Conservation (phyloP, 2,797 vertebrate species). For the Acanthurus tractus region DNA sequence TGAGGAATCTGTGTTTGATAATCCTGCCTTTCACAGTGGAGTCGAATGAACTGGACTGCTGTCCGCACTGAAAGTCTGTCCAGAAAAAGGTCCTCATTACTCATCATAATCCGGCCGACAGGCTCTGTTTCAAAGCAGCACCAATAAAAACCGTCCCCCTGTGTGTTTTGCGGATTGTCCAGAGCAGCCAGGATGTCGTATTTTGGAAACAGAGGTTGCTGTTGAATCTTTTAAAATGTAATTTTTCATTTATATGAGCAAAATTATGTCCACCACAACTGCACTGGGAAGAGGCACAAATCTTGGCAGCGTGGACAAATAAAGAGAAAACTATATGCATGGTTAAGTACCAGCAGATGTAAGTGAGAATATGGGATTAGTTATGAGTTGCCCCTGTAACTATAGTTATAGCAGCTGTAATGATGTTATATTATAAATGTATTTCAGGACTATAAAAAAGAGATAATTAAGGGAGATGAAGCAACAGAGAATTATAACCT, state of each 20-base stretch:
- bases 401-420: not conserved
- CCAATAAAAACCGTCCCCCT: slow-evolving; percentile 4
- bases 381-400: not conserved
- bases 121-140: not conserved
- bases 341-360: not conserved
- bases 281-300: not conserved
- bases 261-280: not conserved
- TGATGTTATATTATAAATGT: not conserved
- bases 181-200: not conserved
- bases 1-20: slow-evolving; percentile 1
- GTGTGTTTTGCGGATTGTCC: slow-evolving; percentile 7
- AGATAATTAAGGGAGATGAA: not conserved
- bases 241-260: not conserved
- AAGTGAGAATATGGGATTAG: not conserved
- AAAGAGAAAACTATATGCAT: slow-evolving; percentile 9
- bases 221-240: not conserved
- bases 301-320: not conserved
- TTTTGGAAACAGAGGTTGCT: not conserved
- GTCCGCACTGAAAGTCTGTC: not conserved
- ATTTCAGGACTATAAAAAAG: not conserved
- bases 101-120: not conserved
- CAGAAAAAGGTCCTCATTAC: not conserved
- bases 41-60: slow-evolving; percentile 2
- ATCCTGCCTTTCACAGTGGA: not conserved
- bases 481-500: not conserved